Conservation (phyloP, 30 jellyfish, hydroid and myxozoan species). For the Phacellophora camtschatica region DNA sequence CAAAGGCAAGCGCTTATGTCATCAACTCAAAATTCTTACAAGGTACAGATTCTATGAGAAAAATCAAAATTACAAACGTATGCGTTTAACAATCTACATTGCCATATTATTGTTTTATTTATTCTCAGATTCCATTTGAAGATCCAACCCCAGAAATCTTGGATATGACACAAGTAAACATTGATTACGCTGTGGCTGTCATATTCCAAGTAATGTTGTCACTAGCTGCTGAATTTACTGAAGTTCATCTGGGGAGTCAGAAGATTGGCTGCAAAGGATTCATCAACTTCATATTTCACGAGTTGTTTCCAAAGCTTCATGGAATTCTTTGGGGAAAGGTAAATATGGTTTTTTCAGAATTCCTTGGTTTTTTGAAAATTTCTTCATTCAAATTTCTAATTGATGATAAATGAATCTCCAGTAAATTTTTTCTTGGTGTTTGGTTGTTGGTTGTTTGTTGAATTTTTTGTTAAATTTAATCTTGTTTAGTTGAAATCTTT, state of each 20-base stretch:
- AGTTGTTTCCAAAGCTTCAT: conserved; percentile 72
- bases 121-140: conserved; percentile 54
- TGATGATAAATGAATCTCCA: too few relatives aligned
- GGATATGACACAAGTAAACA: conserved; percentile 60
- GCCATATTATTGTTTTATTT: too few relatives aligned
- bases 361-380: background rate
- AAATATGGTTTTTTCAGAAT: background rate
- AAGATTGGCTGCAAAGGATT: conserved; percentile 45
- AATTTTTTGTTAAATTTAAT: too few relatives aligned
- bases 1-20: too few relatives aligned
- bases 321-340: conserved; percentile 93
- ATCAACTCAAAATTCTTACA: too few relatives aligned
- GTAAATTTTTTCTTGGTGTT: too few relatives aligned
- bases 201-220: conserved; percentile 76
- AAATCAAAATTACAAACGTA: too few relatives aligned
- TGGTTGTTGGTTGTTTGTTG: too few relatives aligned
- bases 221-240: conserved; percentile 83
- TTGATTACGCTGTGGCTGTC: conserved; percentile 89
- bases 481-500: too few relatives aligned
- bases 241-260: conserved; percentile 54
- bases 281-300: conserved; percentile 51
- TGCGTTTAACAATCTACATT: too few relatives aligned
- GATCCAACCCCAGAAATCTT: conserved; percentile 73
- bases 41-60: too few relatives aligned
- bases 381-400: too few relatives aligned